A percentile compares a stretch with the other conserved stretches of the same genome.
Evolutionary conservation across 2,888 invertebrate species (phyloP).

Genomic region (Belgica antarctica): DNA sequence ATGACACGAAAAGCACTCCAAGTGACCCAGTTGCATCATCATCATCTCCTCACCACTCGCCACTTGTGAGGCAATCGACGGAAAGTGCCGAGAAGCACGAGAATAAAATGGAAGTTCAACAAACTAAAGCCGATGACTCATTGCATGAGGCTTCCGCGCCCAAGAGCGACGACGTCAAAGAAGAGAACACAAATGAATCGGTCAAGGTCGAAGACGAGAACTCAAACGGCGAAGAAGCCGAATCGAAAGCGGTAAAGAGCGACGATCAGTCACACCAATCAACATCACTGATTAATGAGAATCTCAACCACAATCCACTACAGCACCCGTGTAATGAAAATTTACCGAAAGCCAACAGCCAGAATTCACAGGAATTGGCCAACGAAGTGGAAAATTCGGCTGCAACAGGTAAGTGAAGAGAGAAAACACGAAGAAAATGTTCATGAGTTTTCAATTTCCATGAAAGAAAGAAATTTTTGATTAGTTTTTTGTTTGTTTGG

Average conservation of each 20-base stretch:
- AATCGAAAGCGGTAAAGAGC: too few species aligned
- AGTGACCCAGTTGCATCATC: background rate
- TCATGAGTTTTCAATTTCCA: background rate
- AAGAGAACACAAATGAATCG: background rate
- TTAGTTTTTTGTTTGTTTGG: background rate
- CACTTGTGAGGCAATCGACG: background rate
- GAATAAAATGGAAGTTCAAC: background rate
- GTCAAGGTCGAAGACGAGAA: background rate
- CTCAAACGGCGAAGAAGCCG: background rate
- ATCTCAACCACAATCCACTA: background rate
- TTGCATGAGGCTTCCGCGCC: background rate
- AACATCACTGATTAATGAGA: too few species aligned
- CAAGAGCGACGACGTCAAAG: background rate
- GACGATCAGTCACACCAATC: too few species aligned
- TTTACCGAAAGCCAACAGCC: background rate
- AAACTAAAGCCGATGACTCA: background rate
- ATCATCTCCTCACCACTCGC: background rate
- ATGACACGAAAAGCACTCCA: background rate
- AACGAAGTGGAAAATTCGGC: background rate
- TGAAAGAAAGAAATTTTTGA: background rate
- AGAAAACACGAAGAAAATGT: background rate
- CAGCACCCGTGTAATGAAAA: background rate
- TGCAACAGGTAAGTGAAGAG: constrained; percentile 5
- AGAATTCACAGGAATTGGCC: background rate
- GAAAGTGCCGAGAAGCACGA: background rate